Base-by-base conservation (phyloP, 2,797 vertebrate genomes). In the Diglossa cyanea region DNA sequence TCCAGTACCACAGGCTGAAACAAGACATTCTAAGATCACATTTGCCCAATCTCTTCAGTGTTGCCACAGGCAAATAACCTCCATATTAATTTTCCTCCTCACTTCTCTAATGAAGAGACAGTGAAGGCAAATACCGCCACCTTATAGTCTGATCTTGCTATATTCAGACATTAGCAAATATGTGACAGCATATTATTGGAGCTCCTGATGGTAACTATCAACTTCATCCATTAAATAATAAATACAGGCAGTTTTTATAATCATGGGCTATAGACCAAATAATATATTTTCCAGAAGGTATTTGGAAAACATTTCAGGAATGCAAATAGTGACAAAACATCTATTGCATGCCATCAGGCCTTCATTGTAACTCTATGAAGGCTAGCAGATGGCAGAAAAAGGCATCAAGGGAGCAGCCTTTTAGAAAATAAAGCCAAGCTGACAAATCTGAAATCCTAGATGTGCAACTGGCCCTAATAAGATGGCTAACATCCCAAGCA, bases 311-410 rank as follows among this genome's bases (percentile, higher is more conserved):
- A 4, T 82, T 55, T 35, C 47, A 80, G 42, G 31, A 94, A 91
- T 39, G 18, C 39, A 94, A 74, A 42, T 25, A 18, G 42, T 65
- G 44, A 75, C 47, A 88, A 95, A 92, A 92, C 4, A 47, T 53
- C 31, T 35, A 60, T 40, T 73, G 30, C 42, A 61, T 35, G 39
- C 26, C 68, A 84, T 74, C 82, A 94, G 72, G 47, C 57, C 70
- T 26, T 90, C 71, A 30, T 31, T 33, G 17, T 42, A 79, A 80
- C 16, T 37, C 31, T 48, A 0, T 74, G 91, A 94, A 37, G 37
- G 25, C 24, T 86, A 95, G 71, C 65, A 95, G 70, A 88, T 79
- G 82, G 82, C 45, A 94, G 84, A 73, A 50, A 94, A 90, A 88
- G 35, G 20, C 54, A 89, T 23, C 39, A 51, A 72, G 40, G 76